Base-by-base conservation (phyloP, 1,140 invertebrate species). In the Tetramorium alpestre region DNA sequence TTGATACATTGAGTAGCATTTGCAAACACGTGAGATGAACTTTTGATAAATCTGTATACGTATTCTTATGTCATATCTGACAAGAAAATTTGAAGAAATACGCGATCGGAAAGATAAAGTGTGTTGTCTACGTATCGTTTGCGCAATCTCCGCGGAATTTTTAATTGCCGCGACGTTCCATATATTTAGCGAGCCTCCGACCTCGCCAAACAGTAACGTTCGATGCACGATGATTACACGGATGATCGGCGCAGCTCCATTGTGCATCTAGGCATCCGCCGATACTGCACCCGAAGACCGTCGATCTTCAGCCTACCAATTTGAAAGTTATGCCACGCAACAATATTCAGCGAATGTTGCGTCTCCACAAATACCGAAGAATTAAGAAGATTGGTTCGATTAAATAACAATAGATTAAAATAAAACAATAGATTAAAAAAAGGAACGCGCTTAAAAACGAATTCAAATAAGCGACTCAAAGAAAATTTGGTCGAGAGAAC, bases 261-360 rank as follows among this genome's bases (percentile, higher is more conserved):
- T 67, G 77, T 82, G 44, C 64, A 51, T 81, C n/a, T 86, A 86
- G 62, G 78, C 47, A 5, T 51, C 10, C 25, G 49, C 25, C 60
- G 10, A 77, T 22, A 65, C 33, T 51, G 73, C 22, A 54, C 3
- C 16, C 13, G 82, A 77, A 54, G 28, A 86, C 22, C n/a, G 28
- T 82, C 41, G 60, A 13, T 58, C 64, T 87, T 73, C 78, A 90
- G 11, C 67, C 87, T 81, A 86, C 64, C 89, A 84, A 87, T 84
- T 60, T 54, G 88, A 91, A 87, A 87, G 92, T 92, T 93, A 93
- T 93, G 92, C 88, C 86, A 89, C 89, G 64, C 28, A 78, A 80
- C 41, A 80, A 77, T 67, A 62, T 85, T 87, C 78, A 87, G n/a
- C 77, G 75, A 75, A 87, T 22, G 1, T 90, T 90, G 60, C 84